phyloP scores from a whole-genome alignment of 2,888 invertebrate genomes.

The Epistrophe eligans region DNA sequence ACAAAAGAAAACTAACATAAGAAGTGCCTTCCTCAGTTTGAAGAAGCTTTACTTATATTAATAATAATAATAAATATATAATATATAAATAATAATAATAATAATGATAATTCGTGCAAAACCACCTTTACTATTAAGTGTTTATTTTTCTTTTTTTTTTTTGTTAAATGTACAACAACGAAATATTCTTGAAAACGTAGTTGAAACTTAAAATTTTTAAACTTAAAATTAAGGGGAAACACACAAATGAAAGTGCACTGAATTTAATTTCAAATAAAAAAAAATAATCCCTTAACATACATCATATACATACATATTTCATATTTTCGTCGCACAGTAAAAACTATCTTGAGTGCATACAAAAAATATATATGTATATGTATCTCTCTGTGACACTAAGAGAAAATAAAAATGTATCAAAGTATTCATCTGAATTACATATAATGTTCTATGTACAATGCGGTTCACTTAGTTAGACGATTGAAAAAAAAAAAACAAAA shows the following conservation, averaged over 20 bases:
- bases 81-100: no score
- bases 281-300: no score
- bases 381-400: not conserved
- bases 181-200: not conserved
- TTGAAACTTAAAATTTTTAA: no score
- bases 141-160: not conserved
- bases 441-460: not conserved
- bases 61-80: no score
- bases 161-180: not conserved
- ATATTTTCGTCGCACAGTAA: not conserved
- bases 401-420: not conserved
- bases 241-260: not conserved
- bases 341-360: slow-evolving; percentile 1
- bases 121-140: slow-evolving; percentile 7
- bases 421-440: slow-evolving; percentile 1
- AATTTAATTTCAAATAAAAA: not conserved
- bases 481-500: not conserved
- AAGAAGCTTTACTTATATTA: not conserved
- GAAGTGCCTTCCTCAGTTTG: not conserved
- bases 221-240: not conserved
- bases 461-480: not conserved
- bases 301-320: no score
- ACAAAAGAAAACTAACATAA: not conserved
- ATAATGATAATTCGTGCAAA: not conserved
- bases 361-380: no score